Conservation (phyloP, 2,888 invertebrate genomes). For the Neoitamus cyanurus region DNA sequence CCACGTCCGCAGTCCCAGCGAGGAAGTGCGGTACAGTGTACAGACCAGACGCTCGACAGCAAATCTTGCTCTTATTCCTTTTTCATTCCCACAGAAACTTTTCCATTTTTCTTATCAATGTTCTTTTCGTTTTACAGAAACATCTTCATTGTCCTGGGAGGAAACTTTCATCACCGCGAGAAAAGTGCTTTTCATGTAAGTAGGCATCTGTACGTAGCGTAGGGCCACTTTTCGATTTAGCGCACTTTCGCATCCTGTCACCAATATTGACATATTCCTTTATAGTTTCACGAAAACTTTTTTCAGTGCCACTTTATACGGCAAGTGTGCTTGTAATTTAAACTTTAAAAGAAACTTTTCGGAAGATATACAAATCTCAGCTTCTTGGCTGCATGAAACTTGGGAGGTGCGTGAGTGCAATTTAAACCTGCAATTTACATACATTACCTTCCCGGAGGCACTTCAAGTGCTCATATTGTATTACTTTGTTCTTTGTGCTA, state of each 20-base stretch:
- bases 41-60: background rate
- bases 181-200: slow-evolving; percentile 23
- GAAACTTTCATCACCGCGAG: slow-evolving; percentile 20
- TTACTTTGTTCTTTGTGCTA: background rate
- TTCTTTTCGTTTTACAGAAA: slow-evolving; percentile 9
- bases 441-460: background rate
- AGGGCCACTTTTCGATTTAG: background rate
- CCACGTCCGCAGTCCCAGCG: background rate
- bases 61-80: background rate
- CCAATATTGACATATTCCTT: slow-evolving; percentile 7
- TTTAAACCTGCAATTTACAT: background rate
- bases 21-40: background rate
- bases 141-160: slow-evolving; percentile 23
- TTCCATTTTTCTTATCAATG: slow-evolving; percentile 28
- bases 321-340: background rate
- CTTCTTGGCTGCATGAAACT: background rate
- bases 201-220: background rate
- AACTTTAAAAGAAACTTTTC: slow-evolving; percentile 1
- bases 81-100: slow-evolving; percentile 1
- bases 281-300: slow-evolving; percentile 19
- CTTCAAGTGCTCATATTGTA: background rate
- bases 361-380: background rate
- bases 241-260: background rate
- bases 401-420: background rate
- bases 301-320: background rate